Evolutionary conservation across 1,140 invertebrate species (phyloP).

Genomic region (Magallana ariakensis): DNA sequence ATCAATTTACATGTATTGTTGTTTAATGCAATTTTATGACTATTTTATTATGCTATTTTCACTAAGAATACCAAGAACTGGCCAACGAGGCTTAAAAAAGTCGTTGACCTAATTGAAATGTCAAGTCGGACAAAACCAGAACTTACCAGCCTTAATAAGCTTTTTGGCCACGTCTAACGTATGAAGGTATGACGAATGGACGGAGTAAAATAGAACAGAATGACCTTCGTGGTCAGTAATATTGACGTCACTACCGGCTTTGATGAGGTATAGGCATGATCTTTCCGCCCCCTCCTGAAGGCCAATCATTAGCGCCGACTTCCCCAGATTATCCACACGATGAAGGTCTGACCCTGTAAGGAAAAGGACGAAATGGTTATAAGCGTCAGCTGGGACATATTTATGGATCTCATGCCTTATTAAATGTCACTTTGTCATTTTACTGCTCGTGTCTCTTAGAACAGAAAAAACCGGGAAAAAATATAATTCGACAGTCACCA

Average conservation of each 20-base stretch:
- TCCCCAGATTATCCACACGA: slow-evolving; percentile 30
- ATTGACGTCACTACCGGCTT: slow-evolving; percentile 50
- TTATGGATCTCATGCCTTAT: not conserved
- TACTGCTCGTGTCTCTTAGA: not conserved
- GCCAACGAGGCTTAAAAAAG: not conserved
- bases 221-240: slow-evolving; percentile 45
- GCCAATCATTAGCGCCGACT: slow-evolving; percentile 49
- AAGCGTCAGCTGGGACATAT: slow-evolving; percentile 9
- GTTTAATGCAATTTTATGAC: too few species aligned
- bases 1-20: too few species aligned
- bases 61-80: too few species aligned
- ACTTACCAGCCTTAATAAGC: slow-evolving; percentile 52
- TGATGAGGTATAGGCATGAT: slow-evolving; percentile 51
- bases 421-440: not conserved
- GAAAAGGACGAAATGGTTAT: slow-evolving; percentile 2
- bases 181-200: slow-evolving; percentile 39
- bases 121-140: not conserved
- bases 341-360: slow-evolving; percentile 50
- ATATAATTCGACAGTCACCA: not conserved
- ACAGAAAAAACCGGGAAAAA: not conserved
- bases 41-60: too few species aligned
- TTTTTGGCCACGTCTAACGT: slow-evolving; percentile 40
- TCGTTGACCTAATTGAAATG: not conserved
- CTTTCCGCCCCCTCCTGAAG: slow-evolving; percentile 49
- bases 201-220: slow-evolving; percentile 53